These are phyloP conservation scores for Hexactinellida sp. DNA, from an alignment of 37 sponge, comb jelly and placozoan species.

Conservation along the genomic window DNA sequence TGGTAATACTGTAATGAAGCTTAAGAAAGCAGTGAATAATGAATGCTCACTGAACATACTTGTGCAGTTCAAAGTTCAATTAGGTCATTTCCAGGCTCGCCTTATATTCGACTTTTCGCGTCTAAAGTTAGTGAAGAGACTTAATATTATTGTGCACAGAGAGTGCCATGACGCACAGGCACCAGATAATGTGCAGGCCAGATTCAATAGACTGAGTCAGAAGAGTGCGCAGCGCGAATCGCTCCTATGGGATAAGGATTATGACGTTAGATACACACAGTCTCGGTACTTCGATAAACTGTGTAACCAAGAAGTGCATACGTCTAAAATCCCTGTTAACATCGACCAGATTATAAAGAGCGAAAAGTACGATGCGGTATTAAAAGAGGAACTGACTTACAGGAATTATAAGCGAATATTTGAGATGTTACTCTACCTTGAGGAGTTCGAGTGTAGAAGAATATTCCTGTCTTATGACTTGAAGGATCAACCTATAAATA, in stretches of 20 bases:
- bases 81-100: not conserved
- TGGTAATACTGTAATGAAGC: not conserved
- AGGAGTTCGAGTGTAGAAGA: not conserved
- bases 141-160: not conserved
- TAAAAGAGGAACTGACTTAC: not conserved
- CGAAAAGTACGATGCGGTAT: not conserved
- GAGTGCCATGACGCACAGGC: not conserved
- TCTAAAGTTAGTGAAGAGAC: not conserved
- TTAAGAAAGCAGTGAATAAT: not conserved
- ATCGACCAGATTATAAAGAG: not conserved
- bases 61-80: not conserved
- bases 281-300: not conserved
- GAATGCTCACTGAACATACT: not conserved
- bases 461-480: not conserved
- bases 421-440: not conserved
- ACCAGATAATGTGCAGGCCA: not conserved
- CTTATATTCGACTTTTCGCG: not conserved
- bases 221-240: too few species aligned
- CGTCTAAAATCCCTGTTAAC: slow-evolving; percentile 1
- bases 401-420: slow-evolving; percentile 1
- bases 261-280: not conserved
- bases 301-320: not conserved
- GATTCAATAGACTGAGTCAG: not conserved
- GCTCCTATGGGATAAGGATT: not conserved
- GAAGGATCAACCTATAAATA: not conserved